These are phyloP conservation scores for Tetrao urogallus DNA, from an alignment of 2,113 vertebrate species.

Conservation along the genomic window DNA sequence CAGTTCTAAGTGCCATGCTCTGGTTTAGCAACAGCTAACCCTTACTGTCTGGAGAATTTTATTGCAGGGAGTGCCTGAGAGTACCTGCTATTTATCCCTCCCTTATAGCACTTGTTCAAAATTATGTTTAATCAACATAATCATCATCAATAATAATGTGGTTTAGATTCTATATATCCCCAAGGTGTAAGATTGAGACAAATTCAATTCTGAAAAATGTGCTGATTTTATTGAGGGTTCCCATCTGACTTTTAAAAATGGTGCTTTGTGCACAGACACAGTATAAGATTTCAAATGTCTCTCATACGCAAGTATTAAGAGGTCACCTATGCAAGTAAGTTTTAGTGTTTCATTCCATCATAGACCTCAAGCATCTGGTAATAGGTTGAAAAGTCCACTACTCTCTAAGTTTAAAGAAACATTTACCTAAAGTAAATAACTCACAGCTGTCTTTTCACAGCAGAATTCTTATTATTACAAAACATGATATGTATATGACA, in stretches of 20 bases:
- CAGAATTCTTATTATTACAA: background rate
- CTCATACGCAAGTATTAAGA: background rate
- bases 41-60: slow-evolving; percentile 26
- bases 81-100: background rate
- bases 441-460: background rate
- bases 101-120: background rate
- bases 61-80: background rate
- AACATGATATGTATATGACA: background rate
- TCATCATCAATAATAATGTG: background rate
- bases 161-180: background rate
- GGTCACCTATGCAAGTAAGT: background rate
- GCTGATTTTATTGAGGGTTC: background rate
- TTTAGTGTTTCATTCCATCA: background rate
- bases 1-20: background rate
- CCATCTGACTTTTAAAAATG: background rate
- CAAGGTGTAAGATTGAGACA: background rate
- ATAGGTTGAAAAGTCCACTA: background rate
- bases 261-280: background rate
- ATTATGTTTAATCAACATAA: background rate
- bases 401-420: background rate
- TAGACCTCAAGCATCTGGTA: background rate
- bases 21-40: background rate
- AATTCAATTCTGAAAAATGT: background rate
- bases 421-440: background rate
- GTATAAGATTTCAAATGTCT: background rate